Evolutionary conservation across 2,888 invertebrate species (phyloP), one percentile per base, ranked within the genome.

Genomic region (Andrena bucephala): DNA sequence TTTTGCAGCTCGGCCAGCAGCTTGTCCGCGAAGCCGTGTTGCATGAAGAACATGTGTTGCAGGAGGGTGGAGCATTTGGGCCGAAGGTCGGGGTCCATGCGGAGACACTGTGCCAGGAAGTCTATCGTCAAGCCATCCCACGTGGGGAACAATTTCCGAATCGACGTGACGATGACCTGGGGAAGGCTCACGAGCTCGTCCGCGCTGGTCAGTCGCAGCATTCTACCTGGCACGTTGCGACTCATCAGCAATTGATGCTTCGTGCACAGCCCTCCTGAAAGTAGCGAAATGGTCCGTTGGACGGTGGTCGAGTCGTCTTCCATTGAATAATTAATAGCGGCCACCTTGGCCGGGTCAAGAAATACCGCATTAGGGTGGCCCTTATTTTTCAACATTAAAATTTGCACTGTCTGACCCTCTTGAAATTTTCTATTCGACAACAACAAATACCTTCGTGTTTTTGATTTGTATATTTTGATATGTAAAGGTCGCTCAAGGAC

Each of bases 1-100:
- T 95, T 95, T 62, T 96, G 94, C 5, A 97, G 93, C 82, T 96
- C 96, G 0, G 95, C 95, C n/a, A 96, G 94, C 91, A 97, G 97
- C 79, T 94, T 95, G 29, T 96, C 96, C 7, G 95, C 95, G 89
- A 97, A 97, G 31, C 95, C 95, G 67, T 97, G 97, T 81, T 95
- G 95, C 1, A 94, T 94, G 92, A 97, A 97, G 89, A 96, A 96
- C 79, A 94, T 93, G 91, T 97, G 96, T 63, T 96, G 95, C 8
- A 97, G 93, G n/a, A 97, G 94, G 29, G 95, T 95, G 0, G 95
- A 94, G 29, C 96, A 96, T 0, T 95, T 94, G 0, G 96, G 96
- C 1, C 97, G 93, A 0, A 95, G 94, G 0, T 95, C 94, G 0
- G 97, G 97, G 92, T 97, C 96, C 93, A 97, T 96, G 78, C 95